Conservation (phyloP, 2,797 vertebrate species). For the Lagocephalus sceleratus region DNA sequence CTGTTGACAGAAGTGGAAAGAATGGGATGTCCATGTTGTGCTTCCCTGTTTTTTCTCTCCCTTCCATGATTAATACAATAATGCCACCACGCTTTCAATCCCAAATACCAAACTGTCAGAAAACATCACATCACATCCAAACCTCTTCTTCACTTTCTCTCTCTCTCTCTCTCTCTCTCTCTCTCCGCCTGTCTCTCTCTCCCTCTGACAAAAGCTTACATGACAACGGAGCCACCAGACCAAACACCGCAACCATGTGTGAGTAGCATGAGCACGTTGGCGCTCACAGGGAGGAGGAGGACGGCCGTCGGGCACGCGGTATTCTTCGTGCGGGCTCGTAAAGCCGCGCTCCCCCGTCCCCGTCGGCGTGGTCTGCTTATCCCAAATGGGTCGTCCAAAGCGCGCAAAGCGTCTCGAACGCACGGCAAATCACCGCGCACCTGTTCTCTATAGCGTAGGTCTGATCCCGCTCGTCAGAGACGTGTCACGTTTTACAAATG, state of each 20-base stretch:
- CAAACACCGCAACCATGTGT: not conserved
- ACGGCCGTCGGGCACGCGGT: too few relatives aligned
- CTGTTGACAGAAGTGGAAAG: constrained; percentile 40
- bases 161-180: not conserved
- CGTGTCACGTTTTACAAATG: too few relatives aligned
- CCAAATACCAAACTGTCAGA: constrained; percentile 66
- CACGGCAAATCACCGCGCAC: too few relatives aligned
- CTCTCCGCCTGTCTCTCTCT: not conserved
- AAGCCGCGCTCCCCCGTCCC: too few relatives aligned
- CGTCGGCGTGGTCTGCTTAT: too few relatives aligned
- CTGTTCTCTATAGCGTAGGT: too few relatives aligned
- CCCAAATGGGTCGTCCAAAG: too few relatives aligned
- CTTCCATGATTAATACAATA: constrained; percentile 56
- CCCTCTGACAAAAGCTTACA: not conserved
- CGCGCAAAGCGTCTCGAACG: too few relatives aligned
- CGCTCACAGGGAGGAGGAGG: constrained; percentile 1
- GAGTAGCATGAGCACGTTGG: not conserved
- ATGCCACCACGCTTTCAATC: constrained; percentile 54
- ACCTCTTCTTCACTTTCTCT: constrained; percentile 4
- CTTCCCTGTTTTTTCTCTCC: constrained; percentile 37
- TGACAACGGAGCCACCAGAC: constrained; percentile 1
- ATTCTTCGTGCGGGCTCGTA: too few relatives aligned
- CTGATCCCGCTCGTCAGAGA: too few relatives aligned
- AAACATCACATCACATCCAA: constrained; percentile 56
- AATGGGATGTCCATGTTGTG: constrained; percentile 38